Evolutionary conservation across 1,140 invertebrate genomes (phyloP).

Genomic region (Bombus haemorrhoidalis): DNA sequence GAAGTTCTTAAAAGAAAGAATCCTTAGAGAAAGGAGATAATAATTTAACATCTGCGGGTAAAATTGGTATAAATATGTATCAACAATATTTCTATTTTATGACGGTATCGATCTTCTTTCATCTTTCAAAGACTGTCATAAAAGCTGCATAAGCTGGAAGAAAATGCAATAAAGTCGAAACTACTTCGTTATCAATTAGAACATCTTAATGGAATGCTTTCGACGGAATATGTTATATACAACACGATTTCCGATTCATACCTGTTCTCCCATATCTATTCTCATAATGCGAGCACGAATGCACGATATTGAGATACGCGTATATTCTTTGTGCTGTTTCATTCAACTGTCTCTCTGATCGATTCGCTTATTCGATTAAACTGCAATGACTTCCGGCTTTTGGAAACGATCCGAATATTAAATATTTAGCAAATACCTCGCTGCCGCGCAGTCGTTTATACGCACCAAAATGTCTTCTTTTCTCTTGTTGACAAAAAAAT

Average conservation of each 20-base stretch:
- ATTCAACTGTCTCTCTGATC: constrained; percentile 9
- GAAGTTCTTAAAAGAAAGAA: not conserved
- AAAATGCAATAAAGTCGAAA: not conserved
- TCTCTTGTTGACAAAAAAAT: not conserved
- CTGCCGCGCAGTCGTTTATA: not conserved
- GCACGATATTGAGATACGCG: constrained; percentile 15
- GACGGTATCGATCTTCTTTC: not conserved
- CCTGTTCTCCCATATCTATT: not conserved
- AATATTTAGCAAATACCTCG: constrained; percentile 35
- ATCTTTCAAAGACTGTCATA: not conserved
- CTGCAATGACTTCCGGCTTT: constrained; percentile 38
- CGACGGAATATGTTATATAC: not conserved
- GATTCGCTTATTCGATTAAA: constrained; percentile 49
- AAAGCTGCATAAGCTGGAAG: constrained; percentile 7
- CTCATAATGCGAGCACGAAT: constrained; percentile 24
- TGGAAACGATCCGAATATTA: constrained; percentile 38
- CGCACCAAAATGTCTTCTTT: not conserved
- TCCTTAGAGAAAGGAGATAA: not conserved
- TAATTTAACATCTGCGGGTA: not conserved
- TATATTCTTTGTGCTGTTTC: constrained; percentile 34
- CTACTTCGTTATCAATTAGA: constrained; percentile 29
- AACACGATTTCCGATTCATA: not conserved
- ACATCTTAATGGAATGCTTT: constrained; percentile 26
- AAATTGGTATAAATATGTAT: not conserved
- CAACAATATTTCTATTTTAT: not conserved